Evolutionary conservation across 2,797 vertebrate species (phyloP), one percentile per base, ranked within the genome.

Genomic region (Cuniculus paca): DNA sequence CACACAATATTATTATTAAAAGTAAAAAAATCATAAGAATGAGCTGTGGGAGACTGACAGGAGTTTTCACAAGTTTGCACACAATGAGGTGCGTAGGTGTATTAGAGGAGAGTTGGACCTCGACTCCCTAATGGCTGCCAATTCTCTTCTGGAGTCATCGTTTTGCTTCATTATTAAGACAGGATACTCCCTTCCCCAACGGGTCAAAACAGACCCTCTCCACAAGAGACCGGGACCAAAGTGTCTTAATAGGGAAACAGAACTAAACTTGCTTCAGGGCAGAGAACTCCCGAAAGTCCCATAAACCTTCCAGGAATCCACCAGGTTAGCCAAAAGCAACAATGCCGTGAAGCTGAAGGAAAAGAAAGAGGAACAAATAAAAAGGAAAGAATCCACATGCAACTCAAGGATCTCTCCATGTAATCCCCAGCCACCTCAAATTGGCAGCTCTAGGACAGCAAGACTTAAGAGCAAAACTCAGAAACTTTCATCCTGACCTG

Each of bases 301-400:
- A 94, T 96, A 96, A 97, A 97, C 86, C 88, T 96, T 96, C 91
- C 95, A 96, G 48, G 94, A 97, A 96, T 95, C 75, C 45, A 91
- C 17, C 75, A 81, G 60, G 82, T 95, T 92, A 94, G 95, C 96
- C 97, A 97, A 97, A 88, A 91, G 94, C 95, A 97, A 96, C 81
- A 97, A 36, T 36, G 12, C 56, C 83, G 24, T 70, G 42, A 94
- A 96, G 42, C 1, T 92, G 75, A 89, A 90, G 68, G 19, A 83
- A 86, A 83, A 45, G 11, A 80, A 91, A 86, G 56, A 60, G 48
- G 31, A 58, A 84, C 84, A 61, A 82, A 50, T 1, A 52, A 81
- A 94, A 95, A 88, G 19, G 81, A 92, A 72, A 34, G 3, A 88
- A 94, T 81, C 10, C 50, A 86, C 79, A 79, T 56, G 56, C 54